Conservation (phyloP, 1,140 invertebrate genomes). For the Teleogryllus occipitalis region DNA sequence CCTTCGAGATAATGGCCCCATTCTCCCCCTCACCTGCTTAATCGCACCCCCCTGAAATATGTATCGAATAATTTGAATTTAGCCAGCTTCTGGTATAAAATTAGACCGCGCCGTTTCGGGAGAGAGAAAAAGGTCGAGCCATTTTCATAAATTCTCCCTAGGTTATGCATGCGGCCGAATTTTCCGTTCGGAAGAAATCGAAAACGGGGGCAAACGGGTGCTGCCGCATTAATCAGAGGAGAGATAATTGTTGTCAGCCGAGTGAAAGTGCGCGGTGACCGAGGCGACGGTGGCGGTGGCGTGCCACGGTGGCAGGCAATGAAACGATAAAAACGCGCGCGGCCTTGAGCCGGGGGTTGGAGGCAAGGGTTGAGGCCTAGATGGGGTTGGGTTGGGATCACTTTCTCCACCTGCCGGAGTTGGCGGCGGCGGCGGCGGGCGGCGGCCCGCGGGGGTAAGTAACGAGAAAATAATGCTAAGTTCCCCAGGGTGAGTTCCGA, state of each 20-base stretch:
- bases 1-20: not conserved
- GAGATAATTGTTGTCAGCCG: too few relatives aligned
- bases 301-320: not conserved
- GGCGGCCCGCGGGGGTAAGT: not conserved
- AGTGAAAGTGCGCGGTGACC: not conserved
- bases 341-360: not conserved
- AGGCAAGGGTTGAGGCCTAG: not conserved
- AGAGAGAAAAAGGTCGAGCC: not conserved
- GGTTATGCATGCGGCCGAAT: not conserved
- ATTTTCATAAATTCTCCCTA: not conserved
- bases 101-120: not conserved
- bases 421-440: not conserved
- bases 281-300: not conserved
- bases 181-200: too few relatives aligned
- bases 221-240: too few relatives aligned
- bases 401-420: not conserved
- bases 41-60: not conserved
- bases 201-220: too few relatives aligned
- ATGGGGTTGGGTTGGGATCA: not conserved
- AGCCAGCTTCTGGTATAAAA: not conserved
- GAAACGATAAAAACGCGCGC: not conserved
- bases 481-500: not conserved
- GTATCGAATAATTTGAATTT: not conserved
- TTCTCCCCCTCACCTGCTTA: not conserved
- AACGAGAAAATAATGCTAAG: conserved; percentile 1